Conservation (phyloP, 2,888 invertebrate species). For the Volucella inanis region DNA sequence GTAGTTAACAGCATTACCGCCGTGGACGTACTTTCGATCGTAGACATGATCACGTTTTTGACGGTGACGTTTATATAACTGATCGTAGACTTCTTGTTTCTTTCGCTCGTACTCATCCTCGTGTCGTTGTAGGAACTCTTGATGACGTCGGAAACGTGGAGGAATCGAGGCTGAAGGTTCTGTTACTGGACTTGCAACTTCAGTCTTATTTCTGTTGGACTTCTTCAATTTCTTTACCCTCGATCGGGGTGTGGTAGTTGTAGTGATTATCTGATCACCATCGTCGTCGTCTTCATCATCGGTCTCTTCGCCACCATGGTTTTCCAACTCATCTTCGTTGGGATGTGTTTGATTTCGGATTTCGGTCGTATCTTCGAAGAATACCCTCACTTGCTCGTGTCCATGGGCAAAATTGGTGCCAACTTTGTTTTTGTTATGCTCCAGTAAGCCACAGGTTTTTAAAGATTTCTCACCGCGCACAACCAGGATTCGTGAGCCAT, state of each 20-base stretch:
- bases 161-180: not conserved
- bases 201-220: slow-evolving; percentile 63
- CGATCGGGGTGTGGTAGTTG: slow-evolving; percentile 66
- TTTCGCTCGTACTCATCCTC: slow-evolving; percentile 49
- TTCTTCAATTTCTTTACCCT: slow-evolving; percentile 77
- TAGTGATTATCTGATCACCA: slow-evolving; percentile 12
- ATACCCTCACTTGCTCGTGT: slow-evolving; percentile 84
- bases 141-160: slow-evolving; percentile 46
- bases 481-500: slow-evolving; percentile 91
- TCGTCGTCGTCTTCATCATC: slow-evolving; percentile 75
- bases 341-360: slow-evolving; percentile 77
- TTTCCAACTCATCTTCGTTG: slow-evolving; percentile 79
- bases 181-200: slow-evolving; percentile 33
- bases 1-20: slow-evolving; percentile 87
- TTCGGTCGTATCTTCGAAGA: slow-evolving; percentile 85
- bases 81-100: slow-evolving; percentile 79
- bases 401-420: slow-evolving; percentile 84
- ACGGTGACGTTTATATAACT: slow-evolving; percentile 77
- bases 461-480: slow-evolving; percentile 91
- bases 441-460: slow-evolving; percentile 90
- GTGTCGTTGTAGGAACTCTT: slow-evolving; percentile 36
- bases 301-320: slow-evolving; percentile 80
- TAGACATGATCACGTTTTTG: slow-evolving; percentile 84
- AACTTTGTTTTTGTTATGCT: slow-evolving; percentile 87
- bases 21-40: slow-evolving; percentile 90